Evolutionary conservation across 30 jellyfish, hydroid and myxozoan genomes (phyloP), one percentile per base, ranked within the genome.

Genomic region (Nemopilema nomurai): DNA sequence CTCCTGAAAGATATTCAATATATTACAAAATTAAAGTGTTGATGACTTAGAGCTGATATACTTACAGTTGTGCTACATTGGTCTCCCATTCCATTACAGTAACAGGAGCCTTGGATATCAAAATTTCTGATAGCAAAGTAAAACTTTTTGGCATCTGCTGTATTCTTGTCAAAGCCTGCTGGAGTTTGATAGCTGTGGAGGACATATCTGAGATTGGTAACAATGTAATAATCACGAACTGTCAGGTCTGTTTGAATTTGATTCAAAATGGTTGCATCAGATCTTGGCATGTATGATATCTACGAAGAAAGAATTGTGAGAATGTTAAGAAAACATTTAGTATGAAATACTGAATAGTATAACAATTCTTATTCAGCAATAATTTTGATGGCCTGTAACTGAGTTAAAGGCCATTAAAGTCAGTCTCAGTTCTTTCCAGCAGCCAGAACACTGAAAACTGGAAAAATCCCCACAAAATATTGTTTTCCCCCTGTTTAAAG

Each of bases 1-100:
- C n/a, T n/a, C n/a, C n/a, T n/a, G n/a, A n/a, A n/a, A n/a, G n/a
- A n/a, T n/a, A n/a, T n/a, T n/a, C n/a, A n/a, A n/a, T n/a, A n/a
- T n/a, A n/a, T n/a, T n/a, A n/a, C n/a, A n/a, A n/a, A n/a, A n/a
- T n/a, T n/a, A n/a, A n/a, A n/a, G n/a, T n/a, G n/a, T n/a, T n/a
- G n/a, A n/a, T n/a, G n/a, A n/a, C n/a, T n/a, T n/a, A n/a, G n/a
- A n/a, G n/a, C n/a, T n/a, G n/a, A n/a, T n/a, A n/a, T 29, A 68
- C 96, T 87, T 89, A 92, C 98, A 16, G 71, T 66, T 28, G 90
- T 29, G 67, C 82, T 64, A 65, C 99, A 94, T 57, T 73, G 85
- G 79, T 88, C 91, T 49, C 95, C 75, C 99, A 94, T 94, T 21
- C 99, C 97, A 82, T 94, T 94, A 77, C 99, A 94, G 67, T 71